phyloP scores from a whole-genome alignment of 2,113 vertebrate species.

The Panurus biarmicus region DNA sequence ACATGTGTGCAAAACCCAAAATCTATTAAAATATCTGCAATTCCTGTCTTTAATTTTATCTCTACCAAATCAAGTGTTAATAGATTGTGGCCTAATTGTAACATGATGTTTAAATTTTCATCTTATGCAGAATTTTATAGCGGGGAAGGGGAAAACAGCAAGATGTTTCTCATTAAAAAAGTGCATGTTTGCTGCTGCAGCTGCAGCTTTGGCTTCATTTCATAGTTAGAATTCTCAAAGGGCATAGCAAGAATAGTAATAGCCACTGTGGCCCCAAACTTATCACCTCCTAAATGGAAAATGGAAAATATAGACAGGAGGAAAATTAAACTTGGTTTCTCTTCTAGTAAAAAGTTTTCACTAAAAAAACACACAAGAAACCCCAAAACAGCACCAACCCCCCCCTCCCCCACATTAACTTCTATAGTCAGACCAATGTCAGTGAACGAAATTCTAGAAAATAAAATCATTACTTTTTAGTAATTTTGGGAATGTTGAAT shows the following conservation, averaged over 20 bases:
- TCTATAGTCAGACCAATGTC: background rate
- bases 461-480: background rate
- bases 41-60: background rate
- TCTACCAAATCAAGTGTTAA: background rate
- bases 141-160: background rate
- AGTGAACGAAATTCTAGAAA: background rate
- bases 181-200: slow-evolving; percentile 28
- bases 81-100: background rate
- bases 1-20: background rate
- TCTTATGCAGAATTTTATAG: background rate
- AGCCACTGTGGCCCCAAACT: background rate
- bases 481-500: background rate
- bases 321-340: background rate
- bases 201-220: slow-evolving; percentile 52
- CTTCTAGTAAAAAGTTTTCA: background rate
- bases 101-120: background rate
- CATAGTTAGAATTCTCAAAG: slow-evolving; percentile 8
- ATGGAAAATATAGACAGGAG: background rate
- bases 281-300: slow-evolving; percentile 46
- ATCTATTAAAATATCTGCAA: background rate
- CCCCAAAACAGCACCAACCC: fast-evolving
- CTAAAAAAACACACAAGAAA: background rate
- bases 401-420: background rate
- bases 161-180: slow-evolving; percentile 43
- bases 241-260: slow-evolving; percentile 4